A percentile compares a stretch with the other conserved stretches of the same genome.
These are phyloP conservation scores for Hyles vespertilio DNA, from an alignment of 1,140 invertebrate genomes.

Conservation along the genomic window DNA sequence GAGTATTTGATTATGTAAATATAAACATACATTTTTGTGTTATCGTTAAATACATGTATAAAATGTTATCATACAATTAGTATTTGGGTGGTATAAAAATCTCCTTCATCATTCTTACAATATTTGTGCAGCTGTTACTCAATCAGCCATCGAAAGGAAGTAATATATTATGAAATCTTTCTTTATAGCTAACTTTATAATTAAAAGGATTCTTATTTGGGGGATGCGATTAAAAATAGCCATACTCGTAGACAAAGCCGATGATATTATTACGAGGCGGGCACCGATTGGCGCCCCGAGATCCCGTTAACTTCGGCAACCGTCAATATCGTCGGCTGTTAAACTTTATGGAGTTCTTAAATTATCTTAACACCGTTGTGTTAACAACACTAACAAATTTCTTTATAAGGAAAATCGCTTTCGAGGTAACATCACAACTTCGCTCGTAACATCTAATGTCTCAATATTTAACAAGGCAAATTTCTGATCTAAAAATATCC, in stretches of 20 bases:
- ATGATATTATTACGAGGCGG: constrained; percentile 46
- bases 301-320: constrained; percentile 50
- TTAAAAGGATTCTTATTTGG: constrained; percentile 20
- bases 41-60: too few relatives aligned
- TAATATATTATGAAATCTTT: too few relatives aligned
- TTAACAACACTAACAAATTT: constrained; percentile 58
- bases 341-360: constrained; percentile 63
- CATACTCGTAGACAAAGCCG: constrained; percentile 33
- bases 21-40: too few relatives aligned
- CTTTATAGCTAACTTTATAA: background rate
- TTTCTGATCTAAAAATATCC: background rate
- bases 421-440: constrained; percentile 29
- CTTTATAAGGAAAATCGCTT: constrained; percentile 49
- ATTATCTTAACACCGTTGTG: constrained; percentile 63
- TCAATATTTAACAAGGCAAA: constrained; percentile 29
- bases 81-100: too few relatives aligned
- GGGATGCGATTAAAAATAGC: constrained; percentile 35
- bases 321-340: constrained; percentile 56
- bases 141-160: too few relatives aligned
- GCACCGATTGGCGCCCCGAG: constrained; percentile 35
- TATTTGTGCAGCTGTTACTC: too few relatives aligned
- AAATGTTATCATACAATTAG: too few relatives aligned
- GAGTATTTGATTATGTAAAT: too few relatives aligned
- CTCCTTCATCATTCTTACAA: too few relatives aligned
- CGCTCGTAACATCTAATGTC: constrained; percentile 37